Evolutionary conservation across 2,888 invertebrate species (phyloP).

Genomic region (Ophion slaviceki): DNA sequence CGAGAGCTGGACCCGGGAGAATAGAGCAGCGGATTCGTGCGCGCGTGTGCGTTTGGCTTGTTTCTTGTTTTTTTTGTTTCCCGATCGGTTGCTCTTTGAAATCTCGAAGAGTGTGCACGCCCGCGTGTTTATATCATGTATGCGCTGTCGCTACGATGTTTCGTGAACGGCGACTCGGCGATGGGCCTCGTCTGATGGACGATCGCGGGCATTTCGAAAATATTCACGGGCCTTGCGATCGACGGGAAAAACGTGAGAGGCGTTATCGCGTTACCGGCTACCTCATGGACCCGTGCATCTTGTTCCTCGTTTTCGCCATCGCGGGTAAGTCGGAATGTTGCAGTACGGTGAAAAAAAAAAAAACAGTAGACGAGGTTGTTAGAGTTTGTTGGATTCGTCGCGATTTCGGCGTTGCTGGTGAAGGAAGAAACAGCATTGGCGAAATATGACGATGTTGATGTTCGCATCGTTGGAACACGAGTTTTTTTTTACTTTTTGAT

Average conservation of each 20-base stretch:
- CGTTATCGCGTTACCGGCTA: constrained; percentile 53
- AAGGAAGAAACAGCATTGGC: no score
- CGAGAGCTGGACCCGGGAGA: background rate
- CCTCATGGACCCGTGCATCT: constrained; percentile 68
- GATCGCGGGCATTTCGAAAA: constrained; percentile 28
- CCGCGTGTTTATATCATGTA: constrained; percentile 22
- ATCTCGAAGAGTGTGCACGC: background rate
- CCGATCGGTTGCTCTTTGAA: background rate
- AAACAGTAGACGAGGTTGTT: no score
- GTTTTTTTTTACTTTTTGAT: no score
- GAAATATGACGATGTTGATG: no score
- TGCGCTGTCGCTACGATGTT: constrained; percentile 27
- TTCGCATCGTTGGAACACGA: no score
- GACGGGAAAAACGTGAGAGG: constrained; percentile 39
- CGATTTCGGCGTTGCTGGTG: no score
- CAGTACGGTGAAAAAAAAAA: background rate
- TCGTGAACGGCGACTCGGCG: constrained; percentile 7
- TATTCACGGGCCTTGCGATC: constrained; percentile 27
- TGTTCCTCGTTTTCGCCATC: constrained; percentile 61
- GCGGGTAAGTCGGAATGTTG: constrained; percentile 59
- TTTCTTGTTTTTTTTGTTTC: background rate
- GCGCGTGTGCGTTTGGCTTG: background rate
- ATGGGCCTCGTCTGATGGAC: constrained; percentile 54
- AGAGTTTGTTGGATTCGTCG: no score
- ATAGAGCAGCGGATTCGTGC: background rate